Base-by-base conservation (phyloP, 2,113 vertebrate genomes). In the Megalops atlanticus region DNA sequence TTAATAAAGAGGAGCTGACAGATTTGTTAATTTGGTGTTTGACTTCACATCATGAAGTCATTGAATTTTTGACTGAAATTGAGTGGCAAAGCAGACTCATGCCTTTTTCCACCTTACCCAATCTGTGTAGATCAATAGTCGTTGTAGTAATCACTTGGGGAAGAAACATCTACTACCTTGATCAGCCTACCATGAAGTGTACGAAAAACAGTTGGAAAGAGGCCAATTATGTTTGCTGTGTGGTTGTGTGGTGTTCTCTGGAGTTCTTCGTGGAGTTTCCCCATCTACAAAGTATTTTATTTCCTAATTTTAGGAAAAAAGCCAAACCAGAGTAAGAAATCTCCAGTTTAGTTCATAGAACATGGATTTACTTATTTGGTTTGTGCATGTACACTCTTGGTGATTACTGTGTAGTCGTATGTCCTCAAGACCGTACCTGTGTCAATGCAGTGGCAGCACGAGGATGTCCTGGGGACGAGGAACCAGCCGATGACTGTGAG, bases 401-500 rank as follows among this genome's bases (percentile, higher is more conserved):
- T n/a, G n/a, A n/a, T n/a, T n/a, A n/a, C n/a, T n/a, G n/a, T n/a
- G n/a, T n/a, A n/a, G n/a, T n/a, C n/a, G n/a, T n/a, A n/a, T n/a
- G n/a, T n/a, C n/a, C n/a, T n/a, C n/a, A 31, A 64, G 24, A 27
- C 71, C 36, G 1, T 70, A 1, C 24, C 68, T 7, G 41, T 15
- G 43, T 5, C 0, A 0, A 54, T 39, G 12, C 85, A 99, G 98
- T 99, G 98, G 98, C 98, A 98, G 83, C 97, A 99, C 0, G 98
- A 99, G 86, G 98, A 99, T 79, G 91, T 98, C 10, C 95, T 99
- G 68, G 96, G 97, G 70, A 94, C 91, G 52, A 95, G 92, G 14
- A 96, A 95, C 38, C 98, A 98, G 87, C 94, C 97, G 3, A 92
- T 98, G 84, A 95, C 97, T 0, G 95, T 98, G 79, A 97, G 94